Conservation (phyloP, 2,797 vertebrate genomes). For the Danio aesculapii region DNA sequence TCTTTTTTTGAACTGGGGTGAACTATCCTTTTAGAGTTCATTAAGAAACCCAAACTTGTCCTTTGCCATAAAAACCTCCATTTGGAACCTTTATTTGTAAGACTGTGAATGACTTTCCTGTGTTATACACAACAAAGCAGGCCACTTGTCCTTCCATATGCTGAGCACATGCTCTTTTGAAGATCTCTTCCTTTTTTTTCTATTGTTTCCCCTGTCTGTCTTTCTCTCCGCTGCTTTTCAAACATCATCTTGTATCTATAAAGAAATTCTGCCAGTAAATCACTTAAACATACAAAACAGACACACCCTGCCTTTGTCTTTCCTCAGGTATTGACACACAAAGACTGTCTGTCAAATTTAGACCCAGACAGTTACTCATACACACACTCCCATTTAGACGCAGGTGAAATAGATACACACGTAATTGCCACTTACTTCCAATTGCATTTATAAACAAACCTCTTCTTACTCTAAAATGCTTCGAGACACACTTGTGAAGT, state of each 20-base stretch:
- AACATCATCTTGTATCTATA: background rate
- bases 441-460: slow-evolving; percentile 12
- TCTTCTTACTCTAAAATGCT: slow-evolving; percentile 25
- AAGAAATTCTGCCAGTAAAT: background rate
- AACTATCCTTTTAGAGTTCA: too few relatives aligned
- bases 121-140: background rate
- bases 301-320: background rate
- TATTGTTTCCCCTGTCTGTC: background rate
- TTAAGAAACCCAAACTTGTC: too few relatives aligned
- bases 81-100: background rate
- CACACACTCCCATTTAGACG: background rate
- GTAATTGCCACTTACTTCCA: slow-evolving; percentile 13
- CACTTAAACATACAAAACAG: background rate
- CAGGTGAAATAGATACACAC: slow-evolving; percentile 13
- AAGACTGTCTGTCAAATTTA: slow-evolving; percentile 6
- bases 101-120: background rate
- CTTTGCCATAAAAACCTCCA: too few relatives aligned
- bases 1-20: too few relatives aligned
- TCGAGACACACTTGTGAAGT: slow-evolving; percentile 18
- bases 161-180: slow-evolving; percentile 15
- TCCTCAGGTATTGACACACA: background rate
- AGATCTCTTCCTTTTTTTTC: too few relatives aligned
- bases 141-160: background rate
- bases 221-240: background rate
- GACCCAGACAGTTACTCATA: slow-evolving; percentile 2